A percentile compares a stretch with the other conserved stretches of the same genome.
phyloP scores from a whole-genome alignment of 2,797 vertebrate genomes.

The Acrossocheilus wenchowensis region DNA sequence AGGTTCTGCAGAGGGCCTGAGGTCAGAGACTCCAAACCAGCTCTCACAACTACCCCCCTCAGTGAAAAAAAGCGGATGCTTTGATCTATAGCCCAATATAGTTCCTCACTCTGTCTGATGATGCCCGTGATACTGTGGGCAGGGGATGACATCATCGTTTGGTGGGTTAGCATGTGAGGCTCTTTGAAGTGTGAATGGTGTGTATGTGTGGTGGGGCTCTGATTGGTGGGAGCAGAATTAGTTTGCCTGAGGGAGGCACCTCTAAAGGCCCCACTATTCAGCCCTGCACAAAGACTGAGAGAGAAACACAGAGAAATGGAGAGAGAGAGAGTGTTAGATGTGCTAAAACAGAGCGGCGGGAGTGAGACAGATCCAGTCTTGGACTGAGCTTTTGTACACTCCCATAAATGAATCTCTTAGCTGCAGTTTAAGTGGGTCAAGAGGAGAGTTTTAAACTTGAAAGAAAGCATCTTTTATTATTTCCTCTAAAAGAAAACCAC shows the following conservation, averaged over 20 bases:
- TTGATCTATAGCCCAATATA: constrained; percentile 52
- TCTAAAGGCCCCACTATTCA: constrained; percentile 61
- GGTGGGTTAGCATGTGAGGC: constrained; percentile 52
- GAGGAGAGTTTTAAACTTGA: constrained; percentile 56
- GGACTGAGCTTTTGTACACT: constrained; percentile 56
- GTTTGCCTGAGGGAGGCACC: constrained; percentile 55
- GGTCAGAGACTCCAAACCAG: constrained; percentile 43
- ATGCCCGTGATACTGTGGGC: constrained; percentile 48
- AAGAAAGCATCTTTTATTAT: constrained; percentile 57
- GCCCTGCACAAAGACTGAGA: constrained; percentile 44
- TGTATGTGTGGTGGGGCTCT: constrained; percentile 56
- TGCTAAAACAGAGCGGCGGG: constrained; percentile 42
- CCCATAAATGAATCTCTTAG: constrained; percentile 63
- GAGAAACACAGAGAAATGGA: constrained; percentile 20
- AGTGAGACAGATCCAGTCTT: constrained; percentile 43
- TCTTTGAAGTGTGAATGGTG: constrained; percentile 67
- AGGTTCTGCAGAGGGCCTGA: constrained; percentile 30
- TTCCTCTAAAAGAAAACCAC: constrained; percentile 47
- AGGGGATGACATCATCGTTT: constrained; percentile 67
- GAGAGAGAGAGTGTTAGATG: constrained; percentile 21
- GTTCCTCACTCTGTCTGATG: constrained; percentile 51
- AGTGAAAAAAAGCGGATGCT: constrained; percentile 47
- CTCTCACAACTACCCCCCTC: constrained; percentile 15
- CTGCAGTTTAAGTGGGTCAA: constrained; percentile 52
- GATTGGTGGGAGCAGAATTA: constrained; percentile 63